Conservation (phyloP, 2,888 invertebrate species). For the Nineta flava region DNA sequence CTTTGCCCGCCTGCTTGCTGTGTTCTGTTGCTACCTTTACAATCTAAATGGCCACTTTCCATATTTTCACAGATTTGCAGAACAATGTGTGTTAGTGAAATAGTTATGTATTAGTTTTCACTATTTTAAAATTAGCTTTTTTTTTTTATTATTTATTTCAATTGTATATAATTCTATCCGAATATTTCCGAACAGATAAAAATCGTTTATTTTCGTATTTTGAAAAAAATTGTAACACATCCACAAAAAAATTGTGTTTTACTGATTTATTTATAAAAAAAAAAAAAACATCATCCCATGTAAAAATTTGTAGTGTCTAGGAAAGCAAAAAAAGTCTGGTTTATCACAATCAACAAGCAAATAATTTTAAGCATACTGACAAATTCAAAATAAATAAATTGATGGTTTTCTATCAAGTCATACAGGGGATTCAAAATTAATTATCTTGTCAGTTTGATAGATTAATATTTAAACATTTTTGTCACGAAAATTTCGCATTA, state of each 20-base stretch:
- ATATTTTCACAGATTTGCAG: conserved; percentile 2
- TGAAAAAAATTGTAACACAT: too few relatives aligned
- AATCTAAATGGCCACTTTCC: conserved; percentile 2
- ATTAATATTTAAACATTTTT: too few relatives aligned
- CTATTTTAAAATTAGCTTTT: too few relatives aligned
- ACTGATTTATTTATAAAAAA: too few relatives aligned
- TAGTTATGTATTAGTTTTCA: neutral
- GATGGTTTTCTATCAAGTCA: neutral
- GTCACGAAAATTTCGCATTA: too few relatives aligned
- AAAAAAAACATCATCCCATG: neutral
- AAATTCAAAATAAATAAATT: neutral
- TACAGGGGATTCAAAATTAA: too few relatives aligned
- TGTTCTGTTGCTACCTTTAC: neutral
- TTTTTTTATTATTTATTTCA: too few relatives aligned
- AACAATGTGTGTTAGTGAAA: neutral
- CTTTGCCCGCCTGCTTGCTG: neutral
- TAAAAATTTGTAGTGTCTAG: neutral
- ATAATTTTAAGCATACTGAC: neutral
- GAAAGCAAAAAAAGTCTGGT: neutral
- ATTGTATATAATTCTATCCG: too few relatives aligned
- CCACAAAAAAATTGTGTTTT: too few relatives aligned
- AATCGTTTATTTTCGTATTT: too few relatives aligned
- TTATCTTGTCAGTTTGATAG: too few relatives aligned
- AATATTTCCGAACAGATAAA: too few relatives aligned
- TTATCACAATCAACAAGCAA: neutral